Evolutionary conservation across 2,888 invertebrate genomes (phyloP).

Genomic region (Capitulum mitella): DNA sequence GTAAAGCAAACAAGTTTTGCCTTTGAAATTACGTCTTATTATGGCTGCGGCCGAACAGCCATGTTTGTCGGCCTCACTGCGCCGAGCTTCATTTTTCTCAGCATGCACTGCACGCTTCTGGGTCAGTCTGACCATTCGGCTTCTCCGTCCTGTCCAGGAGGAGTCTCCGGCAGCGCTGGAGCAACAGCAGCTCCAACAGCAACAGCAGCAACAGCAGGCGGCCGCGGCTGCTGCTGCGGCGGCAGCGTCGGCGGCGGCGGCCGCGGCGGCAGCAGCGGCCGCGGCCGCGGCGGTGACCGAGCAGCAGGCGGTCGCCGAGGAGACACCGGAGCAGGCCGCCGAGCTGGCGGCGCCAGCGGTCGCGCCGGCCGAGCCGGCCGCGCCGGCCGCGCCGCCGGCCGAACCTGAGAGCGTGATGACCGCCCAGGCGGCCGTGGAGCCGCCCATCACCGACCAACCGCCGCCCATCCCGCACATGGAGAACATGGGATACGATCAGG

Average conservation of each 20-base stretch:
- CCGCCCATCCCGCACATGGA: slow-evolving; percentile 31
- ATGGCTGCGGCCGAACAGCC: too few relatives aligned
- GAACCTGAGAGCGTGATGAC: slow-evolving; percentile 15
- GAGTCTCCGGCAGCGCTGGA: background rate
- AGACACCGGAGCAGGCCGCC: slow-evolving; percentile 25
- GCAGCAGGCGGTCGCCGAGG: slow-evolving; percentile 35
- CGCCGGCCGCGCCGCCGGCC: slow-evolving; percentile 3
- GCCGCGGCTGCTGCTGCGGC: slow-evolving; percentile 33
- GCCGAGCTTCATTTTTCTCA: too few relatives aligned
- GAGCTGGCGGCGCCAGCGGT: slow-evolving; percentile 48
- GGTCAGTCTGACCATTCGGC: too few relatives aligned
- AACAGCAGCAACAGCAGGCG: slow-evolving; percentile 29
- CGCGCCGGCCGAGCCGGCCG: background rate
- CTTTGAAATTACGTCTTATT: too few relatives aligned
- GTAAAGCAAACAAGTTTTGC: too few relatives aligned
- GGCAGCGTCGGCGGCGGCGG: slow-evolving; percentile 29
- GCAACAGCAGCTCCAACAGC: background rate
- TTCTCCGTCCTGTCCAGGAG: background rate
- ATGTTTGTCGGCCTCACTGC: too few relatives aligned
- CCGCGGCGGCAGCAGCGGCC: slow-evolving; percentile 41
- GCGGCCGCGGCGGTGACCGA: slow-evolving; percentile 33
- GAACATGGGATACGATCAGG: slow-evolving; percentile 29
- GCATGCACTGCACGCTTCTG: too few relatives aligned
- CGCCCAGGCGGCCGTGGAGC: slow-evolving; percentile 1
- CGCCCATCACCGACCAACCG: slow-evolving; percentile 27